Conservation (phyloP, 2,888 invertebrate species). For the Stenchaetothrips biformis region DNA sequence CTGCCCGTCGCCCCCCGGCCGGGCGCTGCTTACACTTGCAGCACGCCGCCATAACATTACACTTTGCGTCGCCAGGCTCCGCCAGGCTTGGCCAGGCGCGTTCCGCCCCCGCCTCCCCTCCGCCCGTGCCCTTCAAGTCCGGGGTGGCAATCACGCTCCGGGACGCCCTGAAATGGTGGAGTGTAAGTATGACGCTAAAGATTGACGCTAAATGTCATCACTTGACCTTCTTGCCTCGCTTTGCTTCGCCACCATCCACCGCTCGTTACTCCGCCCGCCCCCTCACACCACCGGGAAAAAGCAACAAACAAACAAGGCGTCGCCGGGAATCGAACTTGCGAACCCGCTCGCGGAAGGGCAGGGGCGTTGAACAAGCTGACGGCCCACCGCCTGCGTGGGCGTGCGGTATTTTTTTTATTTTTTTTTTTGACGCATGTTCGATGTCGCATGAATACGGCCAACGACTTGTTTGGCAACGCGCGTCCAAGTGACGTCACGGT, state of each 20-base stretch:
- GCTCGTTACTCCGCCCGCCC: not conserved
- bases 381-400: too few species aligned
- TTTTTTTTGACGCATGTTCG: too few species aligned
- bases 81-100: not conserved
- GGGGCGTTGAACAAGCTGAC: too few species aligned
- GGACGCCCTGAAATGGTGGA: constrained; percentile 33
- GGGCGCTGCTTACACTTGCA: constrained; percentile 24
- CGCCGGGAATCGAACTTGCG: too few species aligned
- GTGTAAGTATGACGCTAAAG: constrained; percentile 29
- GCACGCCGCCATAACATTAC: constrained; percentile 7
- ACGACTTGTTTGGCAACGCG: not conserved
- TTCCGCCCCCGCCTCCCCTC: not conserved
- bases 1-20: not conserved
- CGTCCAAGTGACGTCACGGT: constrained; percentile 14
- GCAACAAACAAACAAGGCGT: too few species aligned
- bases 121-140: not conserved
- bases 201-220: constrained; percentile 21
- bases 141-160: constrained; percentile 26
- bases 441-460: too few species aligned
- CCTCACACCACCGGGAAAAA: not conserved
- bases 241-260: constrained; percentile 20
- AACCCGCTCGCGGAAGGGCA: too few species aligned
- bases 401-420: too few species aligned
- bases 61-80: not conserved
- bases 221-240: constrained; percentile 16